Percentiles rank a stretch among this genome's conserved stretches.
Evolutionary conservation across 2,797 vertebrate genomes (phyloP).

Genomic region (Schizothorax lantsangensis): DNA sequence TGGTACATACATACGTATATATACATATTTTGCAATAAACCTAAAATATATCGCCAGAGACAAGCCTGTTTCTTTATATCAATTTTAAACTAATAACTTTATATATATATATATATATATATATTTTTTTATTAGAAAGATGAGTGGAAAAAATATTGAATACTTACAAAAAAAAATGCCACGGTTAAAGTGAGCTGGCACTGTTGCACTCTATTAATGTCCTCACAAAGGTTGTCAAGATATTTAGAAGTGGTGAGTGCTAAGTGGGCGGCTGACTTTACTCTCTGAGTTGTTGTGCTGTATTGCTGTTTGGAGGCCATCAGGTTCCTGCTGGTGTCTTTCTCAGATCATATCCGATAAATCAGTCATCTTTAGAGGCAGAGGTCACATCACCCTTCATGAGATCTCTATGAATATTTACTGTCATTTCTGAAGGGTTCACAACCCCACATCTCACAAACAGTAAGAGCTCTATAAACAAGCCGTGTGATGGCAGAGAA

Average conservation of each 20-base stretch:
- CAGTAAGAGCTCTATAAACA: slow-evolving; percentile 3
- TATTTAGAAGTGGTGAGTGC: neutral
- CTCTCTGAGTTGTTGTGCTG: neutral
- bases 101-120: no score
- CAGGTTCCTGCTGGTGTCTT: neutral
- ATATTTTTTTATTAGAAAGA: no score
- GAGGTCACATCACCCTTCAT: slow-evolving; percentile 18
- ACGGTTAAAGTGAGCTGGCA: neutral
- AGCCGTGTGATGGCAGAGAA: neutral
- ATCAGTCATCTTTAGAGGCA: slow-evolving; percentile 9
- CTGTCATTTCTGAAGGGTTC: slow-evolving; percentile 35
- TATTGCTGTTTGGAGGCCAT: neutral
- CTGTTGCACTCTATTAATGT: neutral
- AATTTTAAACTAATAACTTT: neutral
- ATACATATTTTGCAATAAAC: neutral
- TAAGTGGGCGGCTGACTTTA: neutral
- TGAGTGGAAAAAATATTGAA: neutral
- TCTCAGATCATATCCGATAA: neutral
- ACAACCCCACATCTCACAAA: neutral
- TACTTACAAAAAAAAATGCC: neutral
- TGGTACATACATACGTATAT: no score
- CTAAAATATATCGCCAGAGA: neutral
- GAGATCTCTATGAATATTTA: slow-evolving; percentile 34
- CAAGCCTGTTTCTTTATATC: no score
- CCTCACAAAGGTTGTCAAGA: neutral